phyloP scores from a whole-genome alignment of 2,113 vertebrate genomes.

The Zingel zingel region DNA sequence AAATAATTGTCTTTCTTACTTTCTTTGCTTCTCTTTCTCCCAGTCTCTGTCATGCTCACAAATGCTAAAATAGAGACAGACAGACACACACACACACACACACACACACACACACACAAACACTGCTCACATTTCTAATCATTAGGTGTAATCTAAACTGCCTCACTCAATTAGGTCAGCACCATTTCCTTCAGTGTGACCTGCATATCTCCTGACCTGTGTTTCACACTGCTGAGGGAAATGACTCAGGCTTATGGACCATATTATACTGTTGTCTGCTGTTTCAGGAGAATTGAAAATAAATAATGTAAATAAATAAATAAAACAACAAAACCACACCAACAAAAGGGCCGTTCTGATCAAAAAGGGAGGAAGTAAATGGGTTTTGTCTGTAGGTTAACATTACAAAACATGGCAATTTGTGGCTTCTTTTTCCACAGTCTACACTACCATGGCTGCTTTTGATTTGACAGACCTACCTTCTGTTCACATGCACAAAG shows the following conservation, averaged over 20 bases:
- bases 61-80: not conserved
- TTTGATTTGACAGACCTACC: not conserved
- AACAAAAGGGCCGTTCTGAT: not conserved
- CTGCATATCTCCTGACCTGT: constrained; percentile 40
- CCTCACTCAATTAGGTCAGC: constrained; percentile 48
- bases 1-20: not conserved
- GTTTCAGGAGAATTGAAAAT: constrained; percentile 1
- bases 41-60: not conserved
- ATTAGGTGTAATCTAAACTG: constrained; percentile 51
- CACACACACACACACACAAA: constrained; percentile 3
- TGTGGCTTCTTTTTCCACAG: constrained; percentile 19
- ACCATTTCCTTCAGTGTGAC: constrained; percentile 45
- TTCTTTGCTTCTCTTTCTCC: not conserved
- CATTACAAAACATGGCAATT: not conserved
- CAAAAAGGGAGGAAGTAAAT: not conserved
- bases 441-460: not conserved
- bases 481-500: not conserved
- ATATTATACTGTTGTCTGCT: not conserved
- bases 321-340: constrained; percentile 13
- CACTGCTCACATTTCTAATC: constrained; percentile 42
- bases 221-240: constrained; percentile 45
- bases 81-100: constrained; percentile 2
- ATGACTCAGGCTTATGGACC: constrained; percentile 24
- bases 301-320: not conserved
- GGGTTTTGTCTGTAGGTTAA: constrained; percentile 12